Conservation (phyloP, 1,140 invertebrate species). For the Pogonomyrmex barbatus region DNA sequence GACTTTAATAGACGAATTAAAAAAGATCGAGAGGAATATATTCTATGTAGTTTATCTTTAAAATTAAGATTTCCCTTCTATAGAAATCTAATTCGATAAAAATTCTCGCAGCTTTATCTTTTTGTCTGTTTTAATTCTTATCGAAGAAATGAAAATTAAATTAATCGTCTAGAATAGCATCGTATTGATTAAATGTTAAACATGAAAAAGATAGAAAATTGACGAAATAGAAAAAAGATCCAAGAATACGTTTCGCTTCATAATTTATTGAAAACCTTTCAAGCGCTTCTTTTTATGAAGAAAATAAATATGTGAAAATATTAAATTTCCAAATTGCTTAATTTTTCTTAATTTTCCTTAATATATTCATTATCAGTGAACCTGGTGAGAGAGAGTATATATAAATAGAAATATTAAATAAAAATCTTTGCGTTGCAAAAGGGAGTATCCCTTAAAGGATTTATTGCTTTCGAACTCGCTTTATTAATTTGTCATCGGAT, state of each 20-base stretch:
- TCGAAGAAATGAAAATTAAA: background rate
- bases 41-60: background rate
- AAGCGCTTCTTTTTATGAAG: too few relatives aligned
- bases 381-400: too few relatives aligned
- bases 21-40: background rate
- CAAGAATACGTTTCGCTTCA: background rate
- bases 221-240: background rate
- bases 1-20: background rate
- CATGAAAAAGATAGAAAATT: background rate
- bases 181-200: background rate
- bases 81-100: background rate
- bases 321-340: too few relatives aligned
- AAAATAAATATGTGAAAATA: too few relatives aligned
- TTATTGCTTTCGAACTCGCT: background rate
- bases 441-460: background rate
- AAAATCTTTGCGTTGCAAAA: too few relatives aligned
- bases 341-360: too few relatives aligned
- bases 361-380: too few relatives aligned
- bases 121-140: background rate
- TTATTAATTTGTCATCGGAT: too few relatives aligned
- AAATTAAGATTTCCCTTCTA: background rate
- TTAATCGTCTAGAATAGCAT: background rate
- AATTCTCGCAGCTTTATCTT: background rate
- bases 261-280: too few relatives aligned
- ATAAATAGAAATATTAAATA: too few relatives aligned